Conservation (phyloP, 2,797 vertebrate species). For the Chiloscyllium punctatum region DNA sequence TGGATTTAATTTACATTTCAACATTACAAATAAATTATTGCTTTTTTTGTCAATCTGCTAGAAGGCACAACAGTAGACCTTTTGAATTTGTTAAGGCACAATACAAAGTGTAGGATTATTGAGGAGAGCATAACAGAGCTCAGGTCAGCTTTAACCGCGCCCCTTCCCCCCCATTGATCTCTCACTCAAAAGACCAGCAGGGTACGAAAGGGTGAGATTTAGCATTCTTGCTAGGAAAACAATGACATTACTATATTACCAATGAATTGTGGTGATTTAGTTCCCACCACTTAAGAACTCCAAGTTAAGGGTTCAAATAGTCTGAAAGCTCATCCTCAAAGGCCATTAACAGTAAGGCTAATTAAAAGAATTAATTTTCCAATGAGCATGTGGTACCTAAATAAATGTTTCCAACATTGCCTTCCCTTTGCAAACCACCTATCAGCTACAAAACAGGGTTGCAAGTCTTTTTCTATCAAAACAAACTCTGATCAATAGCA, state of each 20-base stretch:
- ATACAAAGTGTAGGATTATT: conserved; percentile 4
- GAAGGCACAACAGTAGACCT: neutral
- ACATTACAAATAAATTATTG: neutral
- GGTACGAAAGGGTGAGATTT: conserved; percentile 8
- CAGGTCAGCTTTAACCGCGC: conserved; percentile 8
- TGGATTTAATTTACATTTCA: neutral
- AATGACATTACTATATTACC: conserved; percentile 35
- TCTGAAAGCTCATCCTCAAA: neutral
- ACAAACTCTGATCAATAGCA: neutral
- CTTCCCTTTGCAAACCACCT: neutral
- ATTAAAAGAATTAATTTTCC: conserved; percentile 21
- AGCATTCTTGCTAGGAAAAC: conserved; percentile 33
- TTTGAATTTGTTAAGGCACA: conserved; percentile 24
- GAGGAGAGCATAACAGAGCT: conserved; percentile 8
- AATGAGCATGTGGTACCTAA: neutral
- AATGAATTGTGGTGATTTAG: conserved; percentile 23
- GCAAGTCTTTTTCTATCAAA: neutral
- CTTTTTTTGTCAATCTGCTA: neutral
- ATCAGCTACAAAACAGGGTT: neutral
- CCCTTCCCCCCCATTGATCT: neutral
- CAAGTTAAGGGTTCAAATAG: conserved; percentile 1
- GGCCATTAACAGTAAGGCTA: neutral
- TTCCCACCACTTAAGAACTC: neutral
- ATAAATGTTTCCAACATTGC: conserved; percentile 8
- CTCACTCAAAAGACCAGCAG: conserved; percentile 33